phyloP scores from a whole-genome alignment of 2,888 invertebrate genomes.

The Callosobruchus maculatus region DNA sequence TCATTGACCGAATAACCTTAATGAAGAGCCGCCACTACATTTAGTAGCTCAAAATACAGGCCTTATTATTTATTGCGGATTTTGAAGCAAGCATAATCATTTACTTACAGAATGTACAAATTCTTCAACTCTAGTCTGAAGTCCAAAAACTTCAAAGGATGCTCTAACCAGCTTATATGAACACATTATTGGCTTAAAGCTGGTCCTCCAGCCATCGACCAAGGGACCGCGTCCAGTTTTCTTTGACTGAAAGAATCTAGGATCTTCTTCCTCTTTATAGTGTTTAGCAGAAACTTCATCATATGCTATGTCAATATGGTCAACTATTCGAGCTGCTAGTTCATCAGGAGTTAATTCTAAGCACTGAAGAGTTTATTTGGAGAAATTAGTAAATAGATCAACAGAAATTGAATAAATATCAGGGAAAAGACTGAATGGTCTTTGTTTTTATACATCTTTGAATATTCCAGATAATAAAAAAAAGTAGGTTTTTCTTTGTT shows the following conservation, averaged over 20 bases:
- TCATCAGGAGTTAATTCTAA: constrained; percentile 70
- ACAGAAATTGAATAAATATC: too few relatives aligned
- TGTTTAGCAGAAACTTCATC: constrained; percentile 82
- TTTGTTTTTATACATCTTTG: too few relatives aligned
- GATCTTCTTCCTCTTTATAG: constrained; percentile 88
- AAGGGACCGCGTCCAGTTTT: constrained; percentile 83
- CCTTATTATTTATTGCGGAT: too few relatives aligned
- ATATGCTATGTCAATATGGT: constrained; percentile 82
- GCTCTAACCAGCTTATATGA: constrained; percentile 86
- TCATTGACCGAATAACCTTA: too few relatives aligned
- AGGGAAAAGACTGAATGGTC: too few relatives aligned
- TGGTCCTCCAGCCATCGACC: constrained; percentile 76
- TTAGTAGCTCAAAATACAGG: too few relatives aligned
- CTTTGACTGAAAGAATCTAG: constrained; percentile 75
- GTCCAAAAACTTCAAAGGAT: constrained; percentile 88
- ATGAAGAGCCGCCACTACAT: too few relatives aligned
- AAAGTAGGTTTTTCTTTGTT: too few relatives aligned
- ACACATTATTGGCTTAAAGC: constrained; percentile 81
- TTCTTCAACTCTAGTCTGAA: constrained; percentile 85
- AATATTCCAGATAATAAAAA: not conserved
- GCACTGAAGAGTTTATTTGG: constrained; percentile 59
- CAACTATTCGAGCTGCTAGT: constrained; percentile 68
- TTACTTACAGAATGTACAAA: constrained; percentile 73
- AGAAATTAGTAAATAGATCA: not conserved
- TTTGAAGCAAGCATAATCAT: too few relatives aligned